These are phyloP conservation scores for Clarias fuscus DNA, from an alignment of 2,797 vertebrate species.

Conservation along the genomic window DNA sequence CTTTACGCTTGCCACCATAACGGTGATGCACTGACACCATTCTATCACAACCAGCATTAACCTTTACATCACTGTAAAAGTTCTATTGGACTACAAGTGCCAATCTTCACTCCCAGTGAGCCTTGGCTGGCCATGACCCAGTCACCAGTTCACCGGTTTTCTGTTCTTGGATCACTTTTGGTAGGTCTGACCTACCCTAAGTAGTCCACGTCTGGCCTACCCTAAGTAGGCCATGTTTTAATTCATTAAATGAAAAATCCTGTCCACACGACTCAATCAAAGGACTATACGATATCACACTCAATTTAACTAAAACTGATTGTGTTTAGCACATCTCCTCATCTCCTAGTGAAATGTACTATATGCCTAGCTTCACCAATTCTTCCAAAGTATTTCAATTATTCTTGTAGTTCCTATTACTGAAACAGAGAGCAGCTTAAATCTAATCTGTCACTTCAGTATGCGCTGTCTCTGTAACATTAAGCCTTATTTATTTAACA, in stretches of 20 bases:
- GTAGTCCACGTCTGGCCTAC: too few species aligned
- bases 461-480: neutral
- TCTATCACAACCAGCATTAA: too few species aligned
- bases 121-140: too few species aligned
- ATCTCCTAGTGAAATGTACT: neutral
- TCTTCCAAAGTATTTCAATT: neutral
- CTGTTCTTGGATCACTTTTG: too few species aligned
- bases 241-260: neutral
- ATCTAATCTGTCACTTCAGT: neutral
- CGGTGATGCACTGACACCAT: too few species aligned
- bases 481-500: neutral
- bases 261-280: neutral
- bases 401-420: constrained; percentile 8
- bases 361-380: neutral
- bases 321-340: neutral
- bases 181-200: too few species aligned
- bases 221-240: neutral
- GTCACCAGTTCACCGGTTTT: too few species aligned
- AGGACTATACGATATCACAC: neutral
- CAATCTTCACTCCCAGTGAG: too few species aligned
- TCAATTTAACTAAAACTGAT: neutral
- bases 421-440: neutral
- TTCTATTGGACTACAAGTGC: too few species aligned
- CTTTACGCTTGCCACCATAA: too few species aligned
- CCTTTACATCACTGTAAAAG: too few species aligned